Evolutionary conservation across 2,797 vertebrate genomes (phyloP).

Genomic region (Channallabes apus): DNA sequence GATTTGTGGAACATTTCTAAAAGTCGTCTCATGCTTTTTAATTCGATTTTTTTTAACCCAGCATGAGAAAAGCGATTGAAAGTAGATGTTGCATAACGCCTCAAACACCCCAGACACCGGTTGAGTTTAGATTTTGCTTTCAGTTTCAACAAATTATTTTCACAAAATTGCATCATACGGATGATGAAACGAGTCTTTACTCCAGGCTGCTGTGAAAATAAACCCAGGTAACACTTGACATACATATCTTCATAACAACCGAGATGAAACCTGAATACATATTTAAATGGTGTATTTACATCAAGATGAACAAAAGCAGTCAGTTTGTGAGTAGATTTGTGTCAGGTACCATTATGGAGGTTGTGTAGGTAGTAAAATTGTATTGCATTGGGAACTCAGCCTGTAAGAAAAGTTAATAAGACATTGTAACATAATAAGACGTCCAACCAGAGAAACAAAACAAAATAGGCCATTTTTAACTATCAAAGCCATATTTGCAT

Average conservation of each 20-base stretch:
- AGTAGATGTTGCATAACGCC: neutral
- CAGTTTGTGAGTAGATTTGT: neutral
- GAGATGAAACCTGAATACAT: neutral
- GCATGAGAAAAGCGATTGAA: neutral
- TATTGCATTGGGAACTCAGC: too few relatives aligned
- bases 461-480: too few relatives aligned
- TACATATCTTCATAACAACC: neutral
- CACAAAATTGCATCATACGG: neutral
- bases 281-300: neutral
- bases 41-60: neutral
- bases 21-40: neutral
- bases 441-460: too few relatives aligned
- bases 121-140: neutral
- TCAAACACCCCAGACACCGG: neutral
- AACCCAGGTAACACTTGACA: neutral
- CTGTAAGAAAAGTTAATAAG: too few relatives aligned
- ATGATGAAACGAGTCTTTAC: neutral
- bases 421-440: too few relatives aligned
- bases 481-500: too few relatives aligned
- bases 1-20: neutral
- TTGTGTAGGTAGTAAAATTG: too few relatives aligned
- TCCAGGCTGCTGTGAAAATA: neutral
- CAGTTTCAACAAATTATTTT: neutral
- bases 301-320: neutral
- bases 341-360: too few relatives aligned